Evolutionary conservation across 1,140 invertebrate genomes (phyloP).

Genomic region (Heliconius hewitsoni): DNA sequence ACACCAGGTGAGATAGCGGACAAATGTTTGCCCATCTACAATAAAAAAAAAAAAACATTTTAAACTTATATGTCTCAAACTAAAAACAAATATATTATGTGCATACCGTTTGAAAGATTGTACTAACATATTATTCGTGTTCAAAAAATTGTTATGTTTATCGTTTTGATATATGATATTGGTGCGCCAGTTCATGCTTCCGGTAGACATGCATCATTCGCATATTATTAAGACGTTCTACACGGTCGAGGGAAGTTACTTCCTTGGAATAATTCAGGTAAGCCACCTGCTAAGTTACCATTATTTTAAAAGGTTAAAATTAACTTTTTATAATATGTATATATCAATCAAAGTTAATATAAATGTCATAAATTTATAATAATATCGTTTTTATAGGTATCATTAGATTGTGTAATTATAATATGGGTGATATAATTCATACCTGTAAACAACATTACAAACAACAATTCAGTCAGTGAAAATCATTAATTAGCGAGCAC

Average conservation of each 20-base stretch:
- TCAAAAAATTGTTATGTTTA: neutral
- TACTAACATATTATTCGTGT: neutral
- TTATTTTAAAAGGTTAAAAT: neutral
- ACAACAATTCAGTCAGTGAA: slow-evolving; percentile 57
- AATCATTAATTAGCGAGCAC: slow-evolving; percentile 64
- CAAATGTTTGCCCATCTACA: too few relatives aligned
- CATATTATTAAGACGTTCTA: slow-evolving; percentile 68
- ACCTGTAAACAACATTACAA: slow-evolving; percentile 36
- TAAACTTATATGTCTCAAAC: neutral
- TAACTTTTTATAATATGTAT: neutral
- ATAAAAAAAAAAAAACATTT: too few relatives aligned
- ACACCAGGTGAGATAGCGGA: too few relatives aligned
- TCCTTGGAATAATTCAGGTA: slow-evolving; percentile 60
- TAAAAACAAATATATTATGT: neutral
- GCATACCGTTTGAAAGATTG: neutral
- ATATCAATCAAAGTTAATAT: neutral
- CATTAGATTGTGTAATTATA: neutral
- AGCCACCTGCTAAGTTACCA: slow-evolving; percentile 38
- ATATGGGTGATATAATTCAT: neutral
- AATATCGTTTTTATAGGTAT: neutral
- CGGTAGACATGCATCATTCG: slow-evolving; percentile 67
- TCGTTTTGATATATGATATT: slow-evolving; percentile 33
- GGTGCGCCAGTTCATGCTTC: slow-evolving; percentile 46
- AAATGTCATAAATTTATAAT: neutral
- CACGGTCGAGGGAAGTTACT: slow-evolving; percentile 40